Base-by-base conservation (phyloP, 2,797 vertebrate species). In the Rhinophrynus dorsalis region DNA sequence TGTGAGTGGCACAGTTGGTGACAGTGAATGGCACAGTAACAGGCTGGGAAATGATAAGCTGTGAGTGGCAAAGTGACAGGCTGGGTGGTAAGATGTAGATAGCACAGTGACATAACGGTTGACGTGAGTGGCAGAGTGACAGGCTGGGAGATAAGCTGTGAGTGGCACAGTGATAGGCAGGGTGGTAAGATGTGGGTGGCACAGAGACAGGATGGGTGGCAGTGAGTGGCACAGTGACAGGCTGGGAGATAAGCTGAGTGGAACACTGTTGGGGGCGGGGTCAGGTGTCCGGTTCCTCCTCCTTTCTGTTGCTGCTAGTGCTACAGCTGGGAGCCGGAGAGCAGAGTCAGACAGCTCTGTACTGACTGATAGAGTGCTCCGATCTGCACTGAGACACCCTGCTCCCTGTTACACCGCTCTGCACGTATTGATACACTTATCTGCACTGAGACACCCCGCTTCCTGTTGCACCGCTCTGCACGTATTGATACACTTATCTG, bases 271-370 rank as follows among this genome's bases (percentile, higher is more conserved):
- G 3, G 20, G 37, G 6, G 7, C 18, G 11, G 26, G 17, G 20
- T 58, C 38, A 20, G 37, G 17, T 37, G 27, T 50, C 30, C 17
- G 30, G 13, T 48, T 26, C 6, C 59, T 38, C 59, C 48, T 27
- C 67, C 50, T 23, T 23, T 38, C 17, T 50, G 27, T 27, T 47
- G 38, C 50, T 33, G 67, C 48, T 54, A 17, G 3, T 35, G 35
- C 17, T 68, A 15, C 56, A 69, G 48, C 67, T 60, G 56, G 38
- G 26, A 60, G 44, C 24, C 6, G 30, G 55, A 32, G 24, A 32
- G n/a, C 45, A 51, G 33, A 24, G 23, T 23, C 23, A 8, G 38
- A 6, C 6, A 6, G 35, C 6, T 38, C 29, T 32, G 5, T 10
- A 5, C 29, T 32, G 29, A 10, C 29, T 32, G 29, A 32, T 5